Conservation (phyloP, 2,113 vertebrate genomes). For the Zosterops lateralis region DNA sequence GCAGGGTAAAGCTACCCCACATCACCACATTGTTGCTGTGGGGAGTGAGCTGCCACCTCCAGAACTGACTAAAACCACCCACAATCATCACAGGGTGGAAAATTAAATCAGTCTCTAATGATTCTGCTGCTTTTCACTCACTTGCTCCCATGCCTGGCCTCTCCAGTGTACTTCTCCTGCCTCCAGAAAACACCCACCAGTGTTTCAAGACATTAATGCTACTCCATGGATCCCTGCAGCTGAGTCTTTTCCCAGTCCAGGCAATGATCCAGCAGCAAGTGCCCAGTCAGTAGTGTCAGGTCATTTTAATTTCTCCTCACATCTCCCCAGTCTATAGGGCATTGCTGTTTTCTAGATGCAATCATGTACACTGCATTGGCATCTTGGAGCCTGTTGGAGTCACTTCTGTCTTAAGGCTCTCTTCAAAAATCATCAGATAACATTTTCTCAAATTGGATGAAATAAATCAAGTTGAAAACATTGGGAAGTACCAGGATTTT, state of each 20-base stretch:
- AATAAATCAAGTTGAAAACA: constrained; percentile 31
- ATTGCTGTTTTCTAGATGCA: constrained; percentile 34
- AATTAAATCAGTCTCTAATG: not conserved
- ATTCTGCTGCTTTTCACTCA: not conserved
- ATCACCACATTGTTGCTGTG: fast-evolving
- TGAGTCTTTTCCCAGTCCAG: constrained; percentile 23
- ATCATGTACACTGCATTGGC: constrained; percentile 13
- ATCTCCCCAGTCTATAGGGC: constrained; percentile 26
- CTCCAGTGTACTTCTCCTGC: constrained; percentile 22
- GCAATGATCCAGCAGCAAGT: constrained; percentile 36
- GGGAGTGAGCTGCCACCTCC: not conserved
- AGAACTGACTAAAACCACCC: not conserved
- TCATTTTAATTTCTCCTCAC: constrained; percentile 28
- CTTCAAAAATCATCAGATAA: constrained; percentile 46
- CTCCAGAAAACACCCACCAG: constrained; percentile 45
- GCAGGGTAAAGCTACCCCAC: not conserved
- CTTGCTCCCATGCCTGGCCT: not conserved
- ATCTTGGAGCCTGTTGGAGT: constrained; percentile 16
- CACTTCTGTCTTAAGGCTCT: constrained; percentile 56
- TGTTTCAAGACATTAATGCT: not conserved
- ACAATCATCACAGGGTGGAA: not conserved
- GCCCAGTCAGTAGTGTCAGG: constrained; percentile 30
- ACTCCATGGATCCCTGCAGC: constrained; percentile 29
- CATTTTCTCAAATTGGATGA: constrained; percentile 52
- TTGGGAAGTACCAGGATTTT: not conserved